phyloP scores from a whole-genome alignment of 2,797 vertebrate species.

The Nothura maculosa region DNA sequence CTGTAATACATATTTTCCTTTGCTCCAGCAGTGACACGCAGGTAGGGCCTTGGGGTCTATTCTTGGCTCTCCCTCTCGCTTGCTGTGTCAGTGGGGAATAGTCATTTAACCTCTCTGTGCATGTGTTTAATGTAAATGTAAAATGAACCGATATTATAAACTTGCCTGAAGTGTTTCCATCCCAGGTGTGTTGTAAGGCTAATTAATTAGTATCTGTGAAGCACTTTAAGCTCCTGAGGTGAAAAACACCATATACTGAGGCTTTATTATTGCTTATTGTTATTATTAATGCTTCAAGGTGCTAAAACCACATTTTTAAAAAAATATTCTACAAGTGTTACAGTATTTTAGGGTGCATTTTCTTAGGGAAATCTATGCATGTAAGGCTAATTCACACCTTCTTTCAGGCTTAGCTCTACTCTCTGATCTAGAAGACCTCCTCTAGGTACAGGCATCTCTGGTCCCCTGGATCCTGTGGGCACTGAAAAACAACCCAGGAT shows the following conservation, averaged over 20 bases:
- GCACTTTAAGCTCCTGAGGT: background rate
- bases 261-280: background rate
- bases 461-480: background rate
- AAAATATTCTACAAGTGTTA: background rate
- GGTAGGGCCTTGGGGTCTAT: background rate
- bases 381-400: background rate
- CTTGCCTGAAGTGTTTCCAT: constrained; percentile 3
- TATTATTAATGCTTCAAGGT: constrained; percentile 2
- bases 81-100: background rate
- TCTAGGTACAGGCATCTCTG: background rate
- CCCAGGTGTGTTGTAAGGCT: constrained; percentile 38
- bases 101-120: constrained; percentile 15
- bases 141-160: constrained; percentile 44
- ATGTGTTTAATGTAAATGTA: constrained; percentile 9
- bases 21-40: background rate
- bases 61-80: background rate
- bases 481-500: background rate
- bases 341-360: background rate
- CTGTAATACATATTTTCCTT: background rate
- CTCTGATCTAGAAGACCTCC: background rate
- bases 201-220: constrained; percentile 43
- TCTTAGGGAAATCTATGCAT: background rate
- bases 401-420: background rate
- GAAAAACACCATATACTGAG: background rate
- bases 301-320: background rate